Evolutionary conservation across 1,140 invertebrate genomes (phyloP), one percentile per base, ranked within the genome.

Genomic region (Nasonia giraulti): DNA sequence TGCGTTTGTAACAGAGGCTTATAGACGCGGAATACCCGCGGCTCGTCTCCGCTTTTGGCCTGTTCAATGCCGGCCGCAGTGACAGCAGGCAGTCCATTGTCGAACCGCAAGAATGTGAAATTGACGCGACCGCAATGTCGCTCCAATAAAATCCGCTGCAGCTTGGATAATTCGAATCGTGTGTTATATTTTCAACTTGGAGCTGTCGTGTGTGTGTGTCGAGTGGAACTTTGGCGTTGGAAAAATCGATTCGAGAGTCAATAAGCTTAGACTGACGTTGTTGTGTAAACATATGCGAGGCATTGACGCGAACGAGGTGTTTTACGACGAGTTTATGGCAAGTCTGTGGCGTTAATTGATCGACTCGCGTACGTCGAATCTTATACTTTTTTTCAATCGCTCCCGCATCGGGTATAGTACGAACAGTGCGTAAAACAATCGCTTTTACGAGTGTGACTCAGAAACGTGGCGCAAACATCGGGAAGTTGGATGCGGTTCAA

Each of bases 91-190:
- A 20, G 14, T 62, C 6, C n/a, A 20, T 62, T 62, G 55, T 62
- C 14, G 73, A 40, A 75, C 31, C 73, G 73, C 73, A 75, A 44
- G 73, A 75, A 75, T 75, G 73, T 44, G 73, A 44, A 75, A 37
- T 37, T 44, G 73, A n/a, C 37, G 37, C 73, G 73, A 40, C 73
- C 73, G 37, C 73, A 44, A 75, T 40, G 37, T 75, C 73, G 73
- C 17, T 27, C 33, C 73, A n/a, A 71, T 71, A 71, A 31, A 71
- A 71, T 6, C 55, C 55, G 17, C 55, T 62, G 55, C 55, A 62
- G 55, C 55, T 20, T n/a, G 17, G 55, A 62, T 62, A 62, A 62
- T n/a, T 62, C 55, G 55, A 62, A 62, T 62, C n/a, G 55, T 62
- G 55, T 62, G 55, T 62, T 62, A n/a, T 62, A 62, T 62, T 62